Evolutionary conservation across 2,797 vertebrate genomes (phyloP).

Genomic region (Merluccius polli): DNA sequence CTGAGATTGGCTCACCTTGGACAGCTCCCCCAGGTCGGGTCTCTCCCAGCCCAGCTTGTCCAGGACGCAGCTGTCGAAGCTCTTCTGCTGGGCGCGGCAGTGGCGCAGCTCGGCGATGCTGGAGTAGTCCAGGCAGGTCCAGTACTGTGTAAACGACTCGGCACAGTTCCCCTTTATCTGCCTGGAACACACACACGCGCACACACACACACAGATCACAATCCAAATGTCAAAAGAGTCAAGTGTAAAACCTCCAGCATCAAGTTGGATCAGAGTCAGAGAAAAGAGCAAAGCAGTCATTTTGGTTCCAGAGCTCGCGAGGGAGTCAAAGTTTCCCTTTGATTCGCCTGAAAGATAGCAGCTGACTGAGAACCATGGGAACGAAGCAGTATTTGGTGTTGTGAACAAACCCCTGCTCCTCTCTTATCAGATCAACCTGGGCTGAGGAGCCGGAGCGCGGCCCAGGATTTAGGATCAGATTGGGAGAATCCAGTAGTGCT

Average conservation of each 20-base stretch:
- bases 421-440: background rate
- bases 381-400: background rate
- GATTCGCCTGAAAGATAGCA: background rate
- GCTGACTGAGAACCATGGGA: background rate
- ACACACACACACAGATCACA: background rate
- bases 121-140: slow-evolving; percentile 90
- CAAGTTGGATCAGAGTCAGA: slow-evolving; percentile 3
- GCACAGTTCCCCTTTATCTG: slow-evolving; percentile 90
- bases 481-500: background rate
- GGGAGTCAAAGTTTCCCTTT: background rate
- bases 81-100: slow-evolving; percentile 85
- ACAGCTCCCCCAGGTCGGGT: slow-evolving; percentile 88
- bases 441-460: background rate
- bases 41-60: slow-evolving; percentile 94
- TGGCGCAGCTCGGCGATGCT: slow-evolving; percentile 74
- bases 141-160: slow-evolving; percentile 93
- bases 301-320: background rate
- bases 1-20: slow-evolving; percentile 80
- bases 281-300: background rate
- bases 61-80: slow-evolving; percentile 89
- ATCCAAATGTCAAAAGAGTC: background rate
- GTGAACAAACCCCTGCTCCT: background rate
- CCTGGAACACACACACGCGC: slow-evolving; percentile 59
- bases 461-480: background rate
- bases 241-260: background rate